Base-by-base conservation (phyloP, 2,797 vertebrate genomes). In the Malurus splendens region DNA sequence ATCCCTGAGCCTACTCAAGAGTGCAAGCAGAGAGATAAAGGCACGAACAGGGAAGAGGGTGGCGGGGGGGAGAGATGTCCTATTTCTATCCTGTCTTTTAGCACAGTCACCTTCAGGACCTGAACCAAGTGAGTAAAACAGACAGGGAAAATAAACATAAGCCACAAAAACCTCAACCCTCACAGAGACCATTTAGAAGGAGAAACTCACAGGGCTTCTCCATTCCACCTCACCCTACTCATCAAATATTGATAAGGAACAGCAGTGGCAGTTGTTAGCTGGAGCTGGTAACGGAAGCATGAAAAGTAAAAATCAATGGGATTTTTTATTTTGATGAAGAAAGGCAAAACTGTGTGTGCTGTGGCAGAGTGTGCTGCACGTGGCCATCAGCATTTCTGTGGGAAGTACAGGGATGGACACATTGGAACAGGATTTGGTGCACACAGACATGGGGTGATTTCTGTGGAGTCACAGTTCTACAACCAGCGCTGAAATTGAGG, bases 81-180 rank as follows among this genome's bases (percentile, higher is more conserved):
- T 66, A 5, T 59, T 81, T 79, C 76, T 68, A 13, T 14, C 11
- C 66, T 22, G 4, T 90, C 55, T 82, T 86, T 80, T 52, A 78
- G 41, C 51, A 87, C 91, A 85, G 76, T 89, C 86, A 93, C 83
- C 80, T 91, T 88, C 76, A 76, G 83, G 55, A 86, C 73, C 51
- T 67, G 57, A 90, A 68, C 27, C 57, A 78, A 75, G 30, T 14
- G 5, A 71, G 68, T 90, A 90, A 87, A 95, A 87, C 32, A 89
- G 73, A 79, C 54, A 39, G 60, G 81, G 65, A 86, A 91, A 89
- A 92, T 88, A 88, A 57, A 88, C 55, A 68, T 42, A 84, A 94
- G 73, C 93, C 86, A 88, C 87, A 93, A 84, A 95, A 92, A 84
- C 90, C 90, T 94, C 90, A 91, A 87, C 36, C 67, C 89, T 82